Conservation (phyloP, 2,797 vertebrate genomes). For the Channallabes apus region DNA sequence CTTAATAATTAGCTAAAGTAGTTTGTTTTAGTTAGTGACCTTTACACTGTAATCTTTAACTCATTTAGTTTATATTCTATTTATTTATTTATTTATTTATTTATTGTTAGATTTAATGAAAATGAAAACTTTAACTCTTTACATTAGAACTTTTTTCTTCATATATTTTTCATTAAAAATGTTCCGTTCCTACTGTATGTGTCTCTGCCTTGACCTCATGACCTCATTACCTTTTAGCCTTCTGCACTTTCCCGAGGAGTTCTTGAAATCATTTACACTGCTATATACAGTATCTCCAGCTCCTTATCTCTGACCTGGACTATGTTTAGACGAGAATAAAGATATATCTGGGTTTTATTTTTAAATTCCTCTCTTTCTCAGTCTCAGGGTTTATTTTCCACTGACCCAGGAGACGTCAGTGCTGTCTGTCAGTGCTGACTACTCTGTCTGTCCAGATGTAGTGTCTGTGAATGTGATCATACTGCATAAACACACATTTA, state of each 20-base stretch:
- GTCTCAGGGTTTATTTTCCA: not conserved
- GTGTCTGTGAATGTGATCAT: not conserved
- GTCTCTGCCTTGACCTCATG: not conserved
- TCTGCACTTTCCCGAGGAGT: not conserved
- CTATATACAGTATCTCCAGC: not conserved
- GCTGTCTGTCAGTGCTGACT: not conserved
- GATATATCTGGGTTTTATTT: not conserved
- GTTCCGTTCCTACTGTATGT: not conserved
- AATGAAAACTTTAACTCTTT: not conserved
- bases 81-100: not conserved
- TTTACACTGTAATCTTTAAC: not conserved
- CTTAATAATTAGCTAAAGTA: too few species aligned
- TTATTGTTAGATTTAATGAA: not conserved
- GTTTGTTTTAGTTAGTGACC: not conserved
- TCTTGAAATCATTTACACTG: not conserved
- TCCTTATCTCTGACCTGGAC: conserved; percentile 6
- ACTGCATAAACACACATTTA: not conserved
- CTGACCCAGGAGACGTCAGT: not conserved
- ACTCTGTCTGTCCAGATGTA: not conserved
- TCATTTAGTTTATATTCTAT: not conserved
- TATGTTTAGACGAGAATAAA: not conserved
- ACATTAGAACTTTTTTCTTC: not conserved
- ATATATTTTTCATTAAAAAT: too few species aligned
- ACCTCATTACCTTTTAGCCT: too few species aligned
- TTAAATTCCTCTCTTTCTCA: not conserved